phyloP scores from a whole-genome alignment of 2,888 invertebrate genomes.

The Scaptomyza parva region DNA sequence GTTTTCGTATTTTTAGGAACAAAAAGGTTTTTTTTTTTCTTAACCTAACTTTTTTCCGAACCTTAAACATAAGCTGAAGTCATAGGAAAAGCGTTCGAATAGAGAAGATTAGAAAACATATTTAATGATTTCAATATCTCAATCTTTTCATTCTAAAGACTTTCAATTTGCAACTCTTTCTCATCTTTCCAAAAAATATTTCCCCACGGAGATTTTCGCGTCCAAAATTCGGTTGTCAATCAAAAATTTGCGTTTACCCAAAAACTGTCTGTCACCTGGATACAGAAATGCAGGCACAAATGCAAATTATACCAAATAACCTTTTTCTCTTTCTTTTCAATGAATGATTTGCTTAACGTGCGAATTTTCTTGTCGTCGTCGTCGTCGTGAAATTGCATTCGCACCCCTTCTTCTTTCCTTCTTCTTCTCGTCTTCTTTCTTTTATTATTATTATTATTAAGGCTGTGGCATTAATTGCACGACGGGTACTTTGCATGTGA shows the following conservation, averaged over 20 bases:
- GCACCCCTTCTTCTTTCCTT: constrained; percentile 51
- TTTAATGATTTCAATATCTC: background rate
- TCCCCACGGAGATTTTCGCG: constrained; percentile 29
- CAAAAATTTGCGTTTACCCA: constrained; percentile 18
- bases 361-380: constrained; percentile 47
- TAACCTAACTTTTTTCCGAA: no score
- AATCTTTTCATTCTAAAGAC: no score
- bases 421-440: no score
- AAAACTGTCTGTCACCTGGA: constrained; percentile 17
- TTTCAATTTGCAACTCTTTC: background rate
- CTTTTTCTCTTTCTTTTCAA: background rate
- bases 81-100: no score
- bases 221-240: constrained; percentile 36
- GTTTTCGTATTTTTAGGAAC: no score
- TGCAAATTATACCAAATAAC: constrained; percentile 43
- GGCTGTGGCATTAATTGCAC: constrained; percentile 50
- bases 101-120: background rate
- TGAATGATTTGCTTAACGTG: constrained; percentile 41
- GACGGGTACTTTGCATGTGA: constrained; percentile 53
- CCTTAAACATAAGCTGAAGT: no score
- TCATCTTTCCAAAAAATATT: background rate
- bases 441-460: background rate
- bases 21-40: no score
- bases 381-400: constrained; percentile 3
- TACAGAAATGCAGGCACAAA: constrained; percentile 23